Conservation (phyloP, 2,888 invertebrate genomes). For the Nomada lathburiana region DNA sequence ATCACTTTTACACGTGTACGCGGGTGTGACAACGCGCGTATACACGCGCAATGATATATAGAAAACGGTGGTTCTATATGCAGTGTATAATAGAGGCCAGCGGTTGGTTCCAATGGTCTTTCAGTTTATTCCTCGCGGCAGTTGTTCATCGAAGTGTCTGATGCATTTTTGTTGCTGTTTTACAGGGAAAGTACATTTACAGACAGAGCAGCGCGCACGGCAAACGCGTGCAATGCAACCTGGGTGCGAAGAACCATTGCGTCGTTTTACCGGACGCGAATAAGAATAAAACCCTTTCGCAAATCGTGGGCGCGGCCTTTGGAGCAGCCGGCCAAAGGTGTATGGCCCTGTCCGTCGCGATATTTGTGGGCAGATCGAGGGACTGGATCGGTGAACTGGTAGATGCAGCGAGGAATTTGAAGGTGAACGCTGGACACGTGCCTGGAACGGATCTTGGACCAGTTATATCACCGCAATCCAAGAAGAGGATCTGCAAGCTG, state of each 20-base stretch:
- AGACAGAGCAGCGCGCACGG: conserved; percentile 95
- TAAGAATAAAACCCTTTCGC: conserved; percentile 97
- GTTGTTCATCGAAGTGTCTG: no score
- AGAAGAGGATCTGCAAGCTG: conserved; percentile 91
- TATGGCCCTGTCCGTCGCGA: conserved; percentile 98
- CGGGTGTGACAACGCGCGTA: no score
- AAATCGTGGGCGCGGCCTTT: conserved; percentile 97
- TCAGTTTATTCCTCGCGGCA: no score
- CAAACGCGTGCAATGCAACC: conserved; percentile 98
- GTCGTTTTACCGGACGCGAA: conserved; percentile 98
- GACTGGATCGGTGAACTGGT: conserved; percentile 98
- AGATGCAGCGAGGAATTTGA: conserved; percentile 91
- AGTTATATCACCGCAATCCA: conserved; percentile 96
- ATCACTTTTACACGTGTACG: background rate
- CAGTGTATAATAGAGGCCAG: no score
- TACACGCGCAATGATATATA: no score
- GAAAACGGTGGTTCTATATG: no score
- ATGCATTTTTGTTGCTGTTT: conserved; percentile 20
- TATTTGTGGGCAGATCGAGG: conserved; percentile 93
- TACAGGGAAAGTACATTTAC: conserved; percentile 96
- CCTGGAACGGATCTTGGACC: conserved; percentile 95
- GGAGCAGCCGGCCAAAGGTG: conserved; percentile 99
- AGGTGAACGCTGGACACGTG: conserved; percentile 95
- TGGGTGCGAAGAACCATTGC: conserved; percentile 99
- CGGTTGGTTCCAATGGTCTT: no score